These are phyloP conservation scores for Eupithecia centaureata DNA, from an alignment of 2,888 invertebrate genomes.

Conservation along the genomic window DNA sequence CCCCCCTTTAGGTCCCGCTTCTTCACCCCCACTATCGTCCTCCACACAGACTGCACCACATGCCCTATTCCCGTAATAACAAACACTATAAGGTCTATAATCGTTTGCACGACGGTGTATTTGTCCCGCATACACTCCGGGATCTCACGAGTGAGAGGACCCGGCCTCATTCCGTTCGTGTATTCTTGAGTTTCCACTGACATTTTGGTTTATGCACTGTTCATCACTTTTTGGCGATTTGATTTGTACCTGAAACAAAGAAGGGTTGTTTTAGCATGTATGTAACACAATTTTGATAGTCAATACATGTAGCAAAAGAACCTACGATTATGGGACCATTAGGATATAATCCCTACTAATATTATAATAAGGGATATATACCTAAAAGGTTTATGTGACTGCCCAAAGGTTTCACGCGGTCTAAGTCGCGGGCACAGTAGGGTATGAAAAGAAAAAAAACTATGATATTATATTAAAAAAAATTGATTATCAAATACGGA, in stretches of 20 bases:
- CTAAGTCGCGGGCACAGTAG: too few species aligned
- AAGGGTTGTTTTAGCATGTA: neutral
- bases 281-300: neutral
- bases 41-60: slow-evolving; percentile 83
- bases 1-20: slow-evolving; percentile 90
- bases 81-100: slow-evolving; percentile 84
- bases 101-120: slow-evolving; percentile 79
- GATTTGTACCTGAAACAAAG: slow-evolving; percentile 54
- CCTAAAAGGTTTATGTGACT: too few species aligned
- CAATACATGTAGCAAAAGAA: neutral
- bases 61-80: slow-evolving; percentile 75
- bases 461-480: too few species aligned
- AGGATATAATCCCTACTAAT: too few species aligned
- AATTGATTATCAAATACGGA: too few species aligned
- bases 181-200: slow-evolving; percentile 73
- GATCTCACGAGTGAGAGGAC: slow-evolving; percentile 76
- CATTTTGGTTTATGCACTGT: slow-evolving; percentile 58
- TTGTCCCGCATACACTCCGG: slow-evolving; percentile 80
- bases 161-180: slow-evolving; percentile 72
- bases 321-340: neutral
- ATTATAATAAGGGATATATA: too few species aligned
- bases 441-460: too few species aligned
- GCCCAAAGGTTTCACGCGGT: too few species aligned
- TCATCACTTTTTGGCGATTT: slow-evolving; percentile 55
- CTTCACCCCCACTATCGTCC: slow-evolving; percentile 85